Evolutionary conservation across 64 coral and sea anemone species (phyloP).

Genomic region (Orbicella faveolata): DNA sequence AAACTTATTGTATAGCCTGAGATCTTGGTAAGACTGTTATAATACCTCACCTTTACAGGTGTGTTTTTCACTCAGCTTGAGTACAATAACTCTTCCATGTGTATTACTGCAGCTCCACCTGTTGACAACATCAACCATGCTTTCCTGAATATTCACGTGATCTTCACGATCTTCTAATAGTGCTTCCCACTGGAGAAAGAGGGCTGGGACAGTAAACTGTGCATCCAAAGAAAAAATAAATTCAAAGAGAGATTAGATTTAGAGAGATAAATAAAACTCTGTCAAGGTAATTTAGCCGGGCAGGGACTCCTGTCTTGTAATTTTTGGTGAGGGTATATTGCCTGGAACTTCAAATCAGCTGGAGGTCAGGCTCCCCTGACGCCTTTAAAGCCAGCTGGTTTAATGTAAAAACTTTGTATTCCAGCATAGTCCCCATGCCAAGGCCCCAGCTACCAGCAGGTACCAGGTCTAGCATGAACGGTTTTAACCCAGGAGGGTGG

Average conservation of each 20-base stretch:
- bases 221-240: not conserved
- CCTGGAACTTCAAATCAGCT: too few species aligned
- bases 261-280: not conserved
- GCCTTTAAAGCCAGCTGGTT: too few species aligned
- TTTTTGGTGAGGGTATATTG: too few species aligned
- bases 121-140: constrained; percentile 5
- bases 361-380: too few species aligned
- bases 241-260: not conserved
- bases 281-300: not conserved
- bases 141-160: not conserved
- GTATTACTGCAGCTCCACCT: constrained; percentile 67
- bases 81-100: constrained; percentile 62
- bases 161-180: constrained; percentile 41
- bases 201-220: constrained; percentile 71
- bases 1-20: too few species aligned
- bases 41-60: constrained; percentile 30
- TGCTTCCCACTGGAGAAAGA: constrained; percentile 68
- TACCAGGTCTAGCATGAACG: too few species aligned
- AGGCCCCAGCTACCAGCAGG: too few species aligned
- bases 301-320: too few species aligned
- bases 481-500: too few species aligned
- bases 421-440: too few species aligned
- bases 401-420: too few species aligned
- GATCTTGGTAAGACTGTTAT: not conserved
- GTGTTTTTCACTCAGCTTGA: constrained; percentile 42